phyloP scores from a whole-genome alignment of 2,888 invertebrate species.

The Halictus ligatus region DNA sequence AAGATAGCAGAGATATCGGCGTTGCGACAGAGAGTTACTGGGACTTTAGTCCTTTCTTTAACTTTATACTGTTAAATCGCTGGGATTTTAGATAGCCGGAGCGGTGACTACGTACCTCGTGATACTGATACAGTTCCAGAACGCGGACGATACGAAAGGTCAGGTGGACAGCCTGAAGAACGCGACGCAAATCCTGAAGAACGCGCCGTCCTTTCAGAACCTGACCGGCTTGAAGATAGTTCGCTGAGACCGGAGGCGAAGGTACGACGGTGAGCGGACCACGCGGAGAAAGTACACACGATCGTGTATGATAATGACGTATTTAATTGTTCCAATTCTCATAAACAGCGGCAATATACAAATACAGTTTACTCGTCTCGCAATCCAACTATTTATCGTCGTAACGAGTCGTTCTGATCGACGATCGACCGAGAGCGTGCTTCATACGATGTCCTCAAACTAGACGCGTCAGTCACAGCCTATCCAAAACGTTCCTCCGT shows the following conservation, averaged over 20 bases:
- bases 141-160: slow-evolving; percentile 84
- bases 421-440: slow-evolving; percentile 66
- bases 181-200: slow-evolving; percentile 75
- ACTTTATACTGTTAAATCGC: no score
- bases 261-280: background rate
- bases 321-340: slow-evolving; percentile 73
- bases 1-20: no score
- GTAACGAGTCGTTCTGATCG: slow-evolving; percentile 52
- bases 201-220: slow-evolving; percentile 72
- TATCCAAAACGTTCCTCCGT: slow-evolving; percentile 71
- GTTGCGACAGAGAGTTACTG: no score
- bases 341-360: slow-evolving; percentile 72
- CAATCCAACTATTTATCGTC: slow-evolving; percentile 61
- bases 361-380: slow-evolving; percentile 68
- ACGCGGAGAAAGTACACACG: slow-evolving; percentile 42
- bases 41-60: no score
- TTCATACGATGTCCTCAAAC: slow-evolving; percentile 70
- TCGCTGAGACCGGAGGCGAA: slow-evolving; percentile 3
- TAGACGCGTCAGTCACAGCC: slow-evolving; percentile 80
- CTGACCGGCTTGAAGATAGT: slow-evolving; percentile 48
- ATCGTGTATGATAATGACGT: slow-evolving; percentile 71
- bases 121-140: slow-evolving; percentile 87
- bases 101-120: slow-evolving; percentile 87
- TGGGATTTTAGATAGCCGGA: slow-evolving; percentile 85
- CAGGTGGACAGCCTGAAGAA: slow-evolving; percentile 74